A percentile compares a stretch with the other conserved stretches of the same genome.
These are phyloP conservation scores for Falcunculus frontatus DNA, from an alignment of 2,113 vertebrate species.

Conservation along the genomic window DNA sequence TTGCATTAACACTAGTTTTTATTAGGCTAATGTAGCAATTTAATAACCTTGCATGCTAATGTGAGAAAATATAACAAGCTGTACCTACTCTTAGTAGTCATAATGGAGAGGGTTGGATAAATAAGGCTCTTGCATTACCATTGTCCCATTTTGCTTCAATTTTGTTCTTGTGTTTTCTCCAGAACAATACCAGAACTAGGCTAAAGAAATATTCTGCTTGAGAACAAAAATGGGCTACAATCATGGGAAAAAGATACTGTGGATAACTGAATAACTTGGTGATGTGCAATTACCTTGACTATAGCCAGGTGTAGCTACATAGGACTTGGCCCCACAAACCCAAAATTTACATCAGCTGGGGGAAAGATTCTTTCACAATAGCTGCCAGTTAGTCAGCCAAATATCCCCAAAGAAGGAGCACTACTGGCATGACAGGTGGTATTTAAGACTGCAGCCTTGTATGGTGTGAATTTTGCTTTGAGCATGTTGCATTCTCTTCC, in stretches of 20 bases:
- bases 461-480: neutral
- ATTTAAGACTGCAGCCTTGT: neutral
- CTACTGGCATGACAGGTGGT: neutral
- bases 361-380: neutral
- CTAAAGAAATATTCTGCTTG: neutral
- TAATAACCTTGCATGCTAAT: slow-evolving; percentile 43
- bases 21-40: slow-evolving; percentile 8
- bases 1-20: slow-evolving; percentile 36
- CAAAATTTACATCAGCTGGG: neutral
- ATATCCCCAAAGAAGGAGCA: neutral
- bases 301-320: neutral
- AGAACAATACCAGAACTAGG: neutral
- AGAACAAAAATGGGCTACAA: neutral
- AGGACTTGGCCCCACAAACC: neutral
- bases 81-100: neutral
- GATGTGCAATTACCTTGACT: neutral
- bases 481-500: neutral
- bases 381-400: neutral
- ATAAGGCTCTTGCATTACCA: neutral
- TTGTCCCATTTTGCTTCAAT: neutral
- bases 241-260: neutral
- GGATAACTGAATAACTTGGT: neutral
- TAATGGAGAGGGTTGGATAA: neutral
- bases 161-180: neutral
- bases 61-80: slow-evolving; percentile 5